Conservation (phyloP, 2,113 vertebrate genomes). For the Fulica atra region DNA sequence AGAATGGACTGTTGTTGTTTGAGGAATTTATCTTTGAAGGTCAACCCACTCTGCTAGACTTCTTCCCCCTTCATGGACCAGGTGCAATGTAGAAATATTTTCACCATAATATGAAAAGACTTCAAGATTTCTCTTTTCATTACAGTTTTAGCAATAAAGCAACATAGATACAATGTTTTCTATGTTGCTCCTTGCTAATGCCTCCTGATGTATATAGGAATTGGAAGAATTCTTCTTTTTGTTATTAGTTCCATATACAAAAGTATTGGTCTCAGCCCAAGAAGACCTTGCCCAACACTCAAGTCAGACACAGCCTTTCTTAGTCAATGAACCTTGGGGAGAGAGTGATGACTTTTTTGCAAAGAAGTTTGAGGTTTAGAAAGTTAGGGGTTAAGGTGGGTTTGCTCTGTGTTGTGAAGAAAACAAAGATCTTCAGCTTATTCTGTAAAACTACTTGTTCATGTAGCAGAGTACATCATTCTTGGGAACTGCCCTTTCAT, state of each 20-base stretch:
- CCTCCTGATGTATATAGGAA: background rate
- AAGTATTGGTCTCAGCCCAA: background rate
- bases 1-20: background rate
- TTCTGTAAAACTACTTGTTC: background rate
- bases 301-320: background rate
- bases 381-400: background rate
- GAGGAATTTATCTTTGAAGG: background rate
- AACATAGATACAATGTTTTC: background rate
- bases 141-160: background rate
- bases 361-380: background rate
- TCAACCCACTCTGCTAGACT: background rate
- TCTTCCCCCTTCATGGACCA: background rate
- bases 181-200: background rate
- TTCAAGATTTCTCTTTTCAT: background rate
- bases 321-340: background rate
- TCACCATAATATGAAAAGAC: background rate
- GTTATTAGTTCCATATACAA: background rate
- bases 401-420: background rate
- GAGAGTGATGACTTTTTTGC: background rate
- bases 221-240: background rate
- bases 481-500: background rate
- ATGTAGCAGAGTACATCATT: background rate
- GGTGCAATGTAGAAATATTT: background rate
- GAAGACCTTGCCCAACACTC: background rate
- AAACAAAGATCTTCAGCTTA: background rate